Conservation (phyloP, 1,140 invertebrate genomes). For the Ylistrum balloti region DNA sequence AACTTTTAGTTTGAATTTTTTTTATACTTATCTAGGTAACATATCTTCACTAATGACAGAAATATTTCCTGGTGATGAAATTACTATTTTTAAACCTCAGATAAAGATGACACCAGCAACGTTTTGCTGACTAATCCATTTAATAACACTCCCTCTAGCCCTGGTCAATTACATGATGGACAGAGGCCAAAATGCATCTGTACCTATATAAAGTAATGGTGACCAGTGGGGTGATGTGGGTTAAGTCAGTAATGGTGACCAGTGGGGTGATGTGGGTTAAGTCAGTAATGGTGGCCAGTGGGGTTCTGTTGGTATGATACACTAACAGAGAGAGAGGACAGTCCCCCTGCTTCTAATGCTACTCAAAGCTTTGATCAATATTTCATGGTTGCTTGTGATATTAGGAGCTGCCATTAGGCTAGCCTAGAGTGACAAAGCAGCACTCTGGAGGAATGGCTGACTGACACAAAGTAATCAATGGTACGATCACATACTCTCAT, state of each 20-base stretch:
- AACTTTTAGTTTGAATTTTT: no score
- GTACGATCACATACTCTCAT: neutral
- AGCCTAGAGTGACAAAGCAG: neutral
- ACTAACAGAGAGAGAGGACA: neutral
- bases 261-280: neutral
- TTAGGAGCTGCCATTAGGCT: neutral
- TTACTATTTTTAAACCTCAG: no score
- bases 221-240: neutral
- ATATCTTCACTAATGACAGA: no score
- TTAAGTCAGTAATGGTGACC: neutral
- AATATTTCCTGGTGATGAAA: no score
- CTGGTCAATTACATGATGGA: neutral
- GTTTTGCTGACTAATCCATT: neutral
- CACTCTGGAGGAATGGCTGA: neutral
- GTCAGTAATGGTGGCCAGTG: no score
- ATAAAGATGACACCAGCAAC: neutral
- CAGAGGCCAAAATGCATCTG: neutral
- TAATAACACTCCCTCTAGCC: neutral
- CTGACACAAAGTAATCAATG: neutral
- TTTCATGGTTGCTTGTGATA: neutral
- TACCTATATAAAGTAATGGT: neutral
- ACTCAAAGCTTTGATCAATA: constrained; percentile 30
- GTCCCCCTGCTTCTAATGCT: neutral
- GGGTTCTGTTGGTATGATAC: no score
- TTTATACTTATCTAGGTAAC: no score